Evolutionary conservation across 2,797 vertebrate species (phyloP).

Genomic region (Molossus molossus): DNA sequence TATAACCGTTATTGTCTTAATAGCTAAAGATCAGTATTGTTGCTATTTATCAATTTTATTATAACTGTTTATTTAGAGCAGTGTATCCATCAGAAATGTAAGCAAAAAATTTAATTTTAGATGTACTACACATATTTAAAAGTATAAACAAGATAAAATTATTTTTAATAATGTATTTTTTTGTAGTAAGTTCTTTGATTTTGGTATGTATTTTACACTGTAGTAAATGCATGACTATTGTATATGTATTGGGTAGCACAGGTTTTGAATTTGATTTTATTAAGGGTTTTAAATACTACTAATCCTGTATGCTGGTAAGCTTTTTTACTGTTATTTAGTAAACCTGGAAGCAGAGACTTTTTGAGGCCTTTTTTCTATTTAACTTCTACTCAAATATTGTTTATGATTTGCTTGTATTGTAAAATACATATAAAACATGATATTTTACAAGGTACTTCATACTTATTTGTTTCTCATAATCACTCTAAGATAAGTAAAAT

Average conservation of each 20-base stretch:
- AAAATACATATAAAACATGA: neutral
- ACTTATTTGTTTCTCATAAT: neutral
- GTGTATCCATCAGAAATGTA: neutral
- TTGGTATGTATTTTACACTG: neutral
- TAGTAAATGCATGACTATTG: neutral
- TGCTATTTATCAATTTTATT: slow-evolving; percentile 12
- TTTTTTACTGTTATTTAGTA: slow-evolving; percentile 1
- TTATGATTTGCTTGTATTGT: slow-evolving; percentile 31
- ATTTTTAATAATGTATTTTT: slow-evolving; percentile 11
- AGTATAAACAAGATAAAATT: slow-evolving; percentile 18
- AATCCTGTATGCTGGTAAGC: neutral
- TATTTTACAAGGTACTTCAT: slow-evolving; percentile 8
- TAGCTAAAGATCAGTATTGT: neutral
- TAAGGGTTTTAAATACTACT: neutral
- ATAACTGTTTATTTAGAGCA: slow-evolving; percentile 29
- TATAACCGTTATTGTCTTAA: slow-evolving; percentile 58
- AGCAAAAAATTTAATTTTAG: neutral
- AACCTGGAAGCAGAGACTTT: neutral
- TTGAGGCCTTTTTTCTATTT: slow-evolving; percentile 4
- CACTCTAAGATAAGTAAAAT: neutral
- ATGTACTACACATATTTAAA: slow-evolving; percentile 47
- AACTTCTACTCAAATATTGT: neutral
- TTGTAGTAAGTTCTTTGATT: slow-evolving; percentile 9
- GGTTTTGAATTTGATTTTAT: slow-evolving; percentile 24
- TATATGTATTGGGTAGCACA: neutral